Evolutionary conservation across 1,140 invertebrate genomes (phyloP), one percentile per base, ranked within the genome.

Genomic region (Hypsibius dujardini): DNA sequence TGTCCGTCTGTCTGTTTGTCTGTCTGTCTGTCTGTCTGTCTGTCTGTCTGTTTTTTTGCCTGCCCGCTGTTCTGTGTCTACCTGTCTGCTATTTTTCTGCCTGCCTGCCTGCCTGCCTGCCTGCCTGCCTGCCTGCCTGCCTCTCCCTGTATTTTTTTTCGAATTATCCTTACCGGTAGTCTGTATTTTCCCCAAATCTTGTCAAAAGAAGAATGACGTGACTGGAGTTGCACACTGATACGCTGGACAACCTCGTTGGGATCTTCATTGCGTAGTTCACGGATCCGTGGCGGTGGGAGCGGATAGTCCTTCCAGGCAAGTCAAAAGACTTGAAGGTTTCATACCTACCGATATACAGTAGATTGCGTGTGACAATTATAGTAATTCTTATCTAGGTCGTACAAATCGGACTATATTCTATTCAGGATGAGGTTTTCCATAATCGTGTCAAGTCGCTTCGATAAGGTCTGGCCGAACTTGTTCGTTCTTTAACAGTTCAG

Each of bases 251-350:
- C 50, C n/a, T 56, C 50, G 50, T 56, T n/a, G n/a, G 50, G 50
- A 56, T 56, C 50, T 56, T 56, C 7, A 56, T 56, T n/a, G 0
- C 50, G 7, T n/a, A 56, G 50, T 12, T 7, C 50, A 56, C 50
- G 50, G 0, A 56, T 56, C 50, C 50, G 7, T 7, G 50, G 50
- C 0, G 0, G 50, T 56, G 50, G 50, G n/a, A 56, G 7, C 7
- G 50, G 50, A n/a, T 56, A 56, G 50, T 56, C 50, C 50, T 56
- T 56, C 50, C 50, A 56, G 50, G 50, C 50, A 56, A 56, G 50
- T 56, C 50, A n/a, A 56, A 56, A 56, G 7, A 12, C 50, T 56
- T 56, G 50, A 56, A n/a, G n/a, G 50, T 56, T 12, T 56, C n/a
- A 56, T 76, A 56, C 50, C 50, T 28, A 28, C 28, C 28, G 28